phyloP scores from a whole-genome alignment of 2,797 vertebrate species.

The Lacerta bilineata region DNA sequence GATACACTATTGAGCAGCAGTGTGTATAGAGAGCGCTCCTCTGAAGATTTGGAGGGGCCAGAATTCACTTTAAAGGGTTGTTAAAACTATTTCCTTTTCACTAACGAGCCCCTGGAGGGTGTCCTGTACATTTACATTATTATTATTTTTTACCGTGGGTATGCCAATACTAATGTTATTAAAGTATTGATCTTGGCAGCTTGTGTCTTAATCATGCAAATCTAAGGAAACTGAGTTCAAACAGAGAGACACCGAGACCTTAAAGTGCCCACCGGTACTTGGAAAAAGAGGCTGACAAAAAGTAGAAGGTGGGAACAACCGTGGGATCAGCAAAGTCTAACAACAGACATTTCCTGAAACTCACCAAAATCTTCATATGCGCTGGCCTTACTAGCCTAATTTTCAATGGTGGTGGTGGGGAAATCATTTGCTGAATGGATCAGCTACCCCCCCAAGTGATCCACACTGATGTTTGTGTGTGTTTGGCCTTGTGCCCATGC shows the following conservation, averaged over 20 bases:
- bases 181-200: accelerated
- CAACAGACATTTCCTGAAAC: neutral
- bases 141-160: neutral
- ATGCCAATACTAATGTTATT: neutral
- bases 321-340: neutral
- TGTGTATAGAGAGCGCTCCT: neutral
- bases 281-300: neutral
- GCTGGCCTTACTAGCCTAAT: neutral
- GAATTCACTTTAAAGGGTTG: neutral
- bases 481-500: accelerated
- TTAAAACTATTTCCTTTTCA: neutral
- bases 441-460: neutral
- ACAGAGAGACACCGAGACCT: neutral
- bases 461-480: slow-evolving; percentile 26
- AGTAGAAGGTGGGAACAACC: neutral
- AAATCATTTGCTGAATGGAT: slow-evolving; percentile 13
- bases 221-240: neutral
- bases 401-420: neutral
- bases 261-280: neutral
- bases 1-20: neutral
- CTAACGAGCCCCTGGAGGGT: slow-evolving; percentile 5
- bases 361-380: neutral
- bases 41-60: neutral
- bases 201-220: neutral
- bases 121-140: neutral